These are phyloP conservation scores for Malachius bipustulatus DNA, from an alignment of 2,888 invertebrate genomes.

Conservation along the genomic window DNA sequence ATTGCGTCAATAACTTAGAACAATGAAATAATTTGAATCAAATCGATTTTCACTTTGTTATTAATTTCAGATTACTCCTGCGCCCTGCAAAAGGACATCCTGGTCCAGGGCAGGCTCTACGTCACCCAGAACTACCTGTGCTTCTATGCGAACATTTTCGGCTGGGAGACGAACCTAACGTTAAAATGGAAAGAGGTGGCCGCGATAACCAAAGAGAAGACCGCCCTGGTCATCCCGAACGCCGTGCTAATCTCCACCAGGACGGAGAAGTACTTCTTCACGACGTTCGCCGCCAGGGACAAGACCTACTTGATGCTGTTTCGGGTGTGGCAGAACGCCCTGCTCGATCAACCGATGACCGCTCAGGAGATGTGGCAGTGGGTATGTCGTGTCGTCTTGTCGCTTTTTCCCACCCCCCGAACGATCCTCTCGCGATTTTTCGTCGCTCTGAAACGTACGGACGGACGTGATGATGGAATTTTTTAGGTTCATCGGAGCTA, in stretches of 20 bases:
- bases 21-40: too few species aligned
- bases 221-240: constrained; percentile 89
- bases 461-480: too few species aligned
- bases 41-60: constrained; percentile 1
- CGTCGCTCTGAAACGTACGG: neutral
- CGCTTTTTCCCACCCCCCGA: neutral
- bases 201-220: constrained; percentile 90
- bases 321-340: constrained; percentile 91
- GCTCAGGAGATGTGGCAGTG: constrained; percentile 80
- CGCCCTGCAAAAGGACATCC: constrained; percentile 90
- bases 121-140: constrained; percentile 91
- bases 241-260: constrained; percentile 79
- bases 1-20: too few species aligned
- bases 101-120: constrained; percentile 91
- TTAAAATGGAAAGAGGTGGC: constrained; percentile 85
- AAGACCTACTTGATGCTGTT: constrained; percentile 93
- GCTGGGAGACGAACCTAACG: constrained; percentile 84
- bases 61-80: constrained; percentile 81
- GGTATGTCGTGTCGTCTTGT: too few species aligned
- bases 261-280: constrained; percentile 83
- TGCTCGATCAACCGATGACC: constrained; percentile 77
- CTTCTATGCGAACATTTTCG: constrained; percentile 95
- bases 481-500: constrained; percentile 77
- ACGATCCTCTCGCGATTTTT: constrained; percentile 6
- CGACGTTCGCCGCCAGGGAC: constrained; percentile 88